phyloP scores from a whole-genome alignment of 1,140 invertebrate species.

The Mizuhopecten yessoensis region DNA sequence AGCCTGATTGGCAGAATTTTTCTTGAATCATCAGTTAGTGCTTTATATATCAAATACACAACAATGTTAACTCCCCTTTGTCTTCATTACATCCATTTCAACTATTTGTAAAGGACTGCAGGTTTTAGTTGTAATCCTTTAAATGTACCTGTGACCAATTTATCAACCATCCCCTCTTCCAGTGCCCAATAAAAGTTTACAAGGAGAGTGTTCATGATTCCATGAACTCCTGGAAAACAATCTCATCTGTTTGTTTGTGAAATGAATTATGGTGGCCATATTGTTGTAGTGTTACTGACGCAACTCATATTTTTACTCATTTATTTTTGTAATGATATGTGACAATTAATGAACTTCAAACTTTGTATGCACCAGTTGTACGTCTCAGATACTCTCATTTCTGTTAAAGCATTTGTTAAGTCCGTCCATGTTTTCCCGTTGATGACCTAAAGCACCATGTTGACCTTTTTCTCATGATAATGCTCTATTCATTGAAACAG shows the following conservation, averaged over 20 bases:
- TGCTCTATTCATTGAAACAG: not conserved
- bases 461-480: not conserved
- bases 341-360: no score
- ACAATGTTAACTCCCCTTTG: no score
- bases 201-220: no score
- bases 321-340: not conserved
- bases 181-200: no score
- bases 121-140: no score
- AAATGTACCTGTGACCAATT: no score
- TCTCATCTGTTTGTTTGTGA: not conserved
- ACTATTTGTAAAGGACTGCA: no score
- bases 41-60: no score
- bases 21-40: no score
- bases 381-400: not conserved
- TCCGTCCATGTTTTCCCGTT: not conserved
- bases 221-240: not conserved
- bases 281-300: not conserved
- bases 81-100: no score
- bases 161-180: no score
- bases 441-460: not conserved
- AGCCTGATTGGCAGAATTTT: no score
- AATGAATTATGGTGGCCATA: constrained; percentile 12
- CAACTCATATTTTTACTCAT: not conserved
- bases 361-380: not conserved
- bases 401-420: not conserved